These are phyloP conservation scores for Rhabditoides inermis DNA, from an alignment of 2,888 invertebrate genomes.

Conservation along the genomic window DNA sequence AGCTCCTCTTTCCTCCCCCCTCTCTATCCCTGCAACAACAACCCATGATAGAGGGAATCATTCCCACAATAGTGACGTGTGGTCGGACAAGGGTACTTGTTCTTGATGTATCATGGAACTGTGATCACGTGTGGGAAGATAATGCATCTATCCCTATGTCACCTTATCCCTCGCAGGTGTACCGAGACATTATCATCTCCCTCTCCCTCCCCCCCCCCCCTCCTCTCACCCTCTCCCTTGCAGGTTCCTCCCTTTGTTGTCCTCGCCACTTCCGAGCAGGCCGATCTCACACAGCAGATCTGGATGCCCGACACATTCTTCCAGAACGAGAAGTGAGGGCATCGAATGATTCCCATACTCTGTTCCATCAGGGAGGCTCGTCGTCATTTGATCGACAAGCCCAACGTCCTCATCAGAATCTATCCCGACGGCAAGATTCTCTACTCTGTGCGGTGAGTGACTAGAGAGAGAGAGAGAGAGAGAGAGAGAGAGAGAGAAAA, in stretches of 20 bases:
- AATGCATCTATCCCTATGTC: too few species aligned
- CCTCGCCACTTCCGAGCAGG: constrained; percentile 45
- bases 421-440: constrained; percentile 57
- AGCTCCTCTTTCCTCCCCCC: too few species aligned
- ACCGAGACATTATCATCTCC: too few species aligned
- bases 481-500: not conserved
- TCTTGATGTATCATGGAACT: too few species aligned
- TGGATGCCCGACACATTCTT: constrained; percentile 50
- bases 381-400: constrained; percentile 54
- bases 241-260: constrained; percentile 46
- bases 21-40: too few species aligned
- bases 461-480: not conserved
- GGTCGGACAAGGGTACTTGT: too few species aligned
- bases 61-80: too few species aligned
- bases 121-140: too few species aligned
- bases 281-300: constrained; percentile 48
- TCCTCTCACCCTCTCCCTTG: too few species aligned
- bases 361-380: constrained; percentile 66
- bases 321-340: constrained; percentile 68
- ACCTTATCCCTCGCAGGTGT: too few species aligned
- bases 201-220: too few species aligned
- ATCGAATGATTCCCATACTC: not conserved
- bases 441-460: constrained; percentile 28
- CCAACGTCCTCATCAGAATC: constrained; percentile 83
- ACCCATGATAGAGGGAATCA: too few species aligned